These are phyloP conservation scores for silkworm (Bombyx mori) DNA, from an alignment of 1,140 invertebrate species.

Conservation along the genomic window DNA sequence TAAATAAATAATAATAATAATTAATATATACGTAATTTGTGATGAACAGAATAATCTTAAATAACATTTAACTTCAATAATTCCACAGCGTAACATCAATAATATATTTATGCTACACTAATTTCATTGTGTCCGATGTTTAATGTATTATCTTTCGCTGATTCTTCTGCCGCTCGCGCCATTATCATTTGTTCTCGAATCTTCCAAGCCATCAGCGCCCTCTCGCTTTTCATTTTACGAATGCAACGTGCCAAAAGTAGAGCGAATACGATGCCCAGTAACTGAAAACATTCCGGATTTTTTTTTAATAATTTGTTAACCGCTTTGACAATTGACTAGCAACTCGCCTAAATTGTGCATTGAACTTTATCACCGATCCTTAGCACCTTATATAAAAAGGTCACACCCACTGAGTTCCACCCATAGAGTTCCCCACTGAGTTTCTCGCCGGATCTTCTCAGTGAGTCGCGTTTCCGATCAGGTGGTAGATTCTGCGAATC, in stretches of 20 bases:
- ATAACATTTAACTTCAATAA: neutral
- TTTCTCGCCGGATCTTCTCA: too few species aligned
- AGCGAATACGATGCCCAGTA: constrained; percentile 88
- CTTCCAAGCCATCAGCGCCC: constrained; percentile 75
- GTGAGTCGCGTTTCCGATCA: too few species aligned
- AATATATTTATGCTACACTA: constrained; percentile 36
- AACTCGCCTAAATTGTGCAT: too few species aligned
- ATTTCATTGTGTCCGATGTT: constrained; percentile 42
- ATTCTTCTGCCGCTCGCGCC: constrained; percentile 32
- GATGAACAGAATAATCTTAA: too few species aligned
- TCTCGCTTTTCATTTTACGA: constrained; percentile 81
- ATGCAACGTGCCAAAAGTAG: constrained; percentile 86
- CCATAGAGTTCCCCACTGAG: too few species aligned
- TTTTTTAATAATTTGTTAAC: neutral
- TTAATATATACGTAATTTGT: too few species aligned
- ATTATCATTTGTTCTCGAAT: constrained; percentile 54
- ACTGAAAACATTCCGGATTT: constrained; percentile 65
- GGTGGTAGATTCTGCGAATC: too few species aligned
- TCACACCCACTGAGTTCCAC: too few species aligned
- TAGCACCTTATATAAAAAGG: too few species aligned
- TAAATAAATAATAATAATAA: too few species aligned
- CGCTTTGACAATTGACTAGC: too few species aligned
- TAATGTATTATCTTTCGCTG: constrained; percentile 22
- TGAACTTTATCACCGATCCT: too few species aligned
- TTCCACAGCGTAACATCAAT: neutral